Base-by-base conservation (phyloP, 2,888 invertebrate genomes). In the Platycheirus rosarum region DNA sequence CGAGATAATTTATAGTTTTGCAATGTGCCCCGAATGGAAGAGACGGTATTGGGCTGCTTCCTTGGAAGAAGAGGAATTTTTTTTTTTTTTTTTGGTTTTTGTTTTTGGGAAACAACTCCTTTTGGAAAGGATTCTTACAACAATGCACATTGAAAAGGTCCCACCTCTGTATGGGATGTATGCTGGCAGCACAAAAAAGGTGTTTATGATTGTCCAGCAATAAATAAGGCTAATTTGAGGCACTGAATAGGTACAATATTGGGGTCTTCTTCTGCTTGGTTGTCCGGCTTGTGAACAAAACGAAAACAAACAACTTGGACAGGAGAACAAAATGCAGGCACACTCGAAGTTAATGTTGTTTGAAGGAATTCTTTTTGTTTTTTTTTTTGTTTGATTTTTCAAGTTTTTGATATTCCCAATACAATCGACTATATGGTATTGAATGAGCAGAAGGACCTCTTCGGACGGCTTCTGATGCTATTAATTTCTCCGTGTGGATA, bases 151-250 rank as follows among this genome's bases (percentile, higher is more conserved):
- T 76, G 76, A 74, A 69, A 70, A 79, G 70, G 79, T 79, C 65
- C 74, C 76, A 82, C 76, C 73, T 82, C 60, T 79, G 44, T 13
- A 40, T 13, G 8, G 29, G 4, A 32, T 7, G n/a, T 46, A 18
- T 32, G 55, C 14, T 26, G 46, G 46, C 35, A 62, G 66, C 60
- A 77, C 51, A 63, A 57, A 62, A 85, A 85, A 85, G 85, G 85
- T 85, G 85, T 85, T 85, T 85, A 85, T 85, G 82, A 85, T 84
- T 84, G 84, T 78, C 78, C 84, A 69, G 84, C 78, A 82, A 82
- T 85, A 85, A 85, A 84, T 84, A 84, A 82, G 77, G 63, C 85
- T 85, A 85, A 85, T 85, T 85, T 84, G 66, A 70, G 80, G 71
- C 66, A 66, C 62, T 70, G 65, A 69, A 74, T 63, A 55, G 62